Conservation (phyloP, 2,113 vertebrate genomes). For the Rhinopomastus cyanomelas region DNA sequence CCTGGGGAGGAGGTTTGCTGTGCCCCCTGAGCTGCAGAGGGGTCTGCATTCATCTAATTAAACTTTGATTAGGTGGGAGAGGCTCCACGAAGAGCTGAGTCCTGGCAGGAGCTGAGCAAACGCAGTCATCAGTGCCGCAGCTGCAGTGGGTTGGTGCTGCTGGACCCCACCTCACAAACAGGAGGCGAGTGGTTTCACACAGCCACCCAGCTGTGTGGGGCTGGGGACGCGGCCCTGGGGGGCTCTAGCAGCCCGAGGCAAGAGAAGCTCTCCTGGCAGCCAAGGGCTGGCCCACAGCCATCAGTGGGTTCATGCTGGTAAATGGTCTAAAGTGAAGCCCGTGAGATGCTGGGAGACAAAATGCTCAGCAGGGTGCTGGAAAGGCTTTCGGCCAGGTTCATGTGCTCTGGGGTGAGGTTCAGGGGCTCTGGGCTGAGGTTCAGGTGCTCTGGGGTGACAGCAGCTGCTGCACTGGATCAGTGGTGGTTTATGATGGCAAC, state of each 20-base stretch:
- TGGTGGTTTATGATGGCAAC: not conserved
- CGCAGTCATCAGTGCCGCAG: not conserved
- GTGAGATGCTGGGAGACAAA: not conserved
- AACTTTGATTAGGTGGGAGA: not conserved
- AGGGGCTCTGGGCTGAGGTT: too few relatives aligned
- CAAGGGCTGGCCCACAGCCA: not conserved
- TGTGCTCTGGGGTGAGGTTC: too few relatives aligned
- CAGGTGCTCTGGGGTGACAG: not conserved
- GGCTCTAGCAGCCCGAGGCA: not conserved
- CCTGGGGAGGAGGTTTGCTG: too few relatives aligned
- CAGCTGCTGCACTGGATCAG: not conserved
- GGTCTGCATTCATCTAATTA: not conserved
- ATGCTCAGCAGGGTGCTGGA: not conserved
- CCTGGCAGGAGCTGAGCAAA: not conserved
- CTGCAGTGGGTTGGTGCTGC: not conserved
- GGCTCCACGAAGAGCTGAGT: not conserved
- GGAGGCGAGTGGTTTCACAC: not conserved
- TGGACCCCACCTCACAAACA: not conserved
- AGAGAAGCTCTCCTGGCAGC: not conserved
- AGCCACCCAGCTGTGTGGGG: not conserved
- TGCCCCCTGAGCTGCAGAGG: not conserved
- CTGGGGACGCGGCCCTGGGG: too few relatives aligned
- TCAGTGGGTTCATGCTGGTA: not conserved
- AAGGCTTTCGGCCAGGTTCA: conserved; percentile 15
- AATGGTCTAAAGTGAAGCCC: not conserved